Evolutionary conservation across 2,797 vertebrate species (phyloP).

Genomic region (Lycodopsis pacificus): DNA sequence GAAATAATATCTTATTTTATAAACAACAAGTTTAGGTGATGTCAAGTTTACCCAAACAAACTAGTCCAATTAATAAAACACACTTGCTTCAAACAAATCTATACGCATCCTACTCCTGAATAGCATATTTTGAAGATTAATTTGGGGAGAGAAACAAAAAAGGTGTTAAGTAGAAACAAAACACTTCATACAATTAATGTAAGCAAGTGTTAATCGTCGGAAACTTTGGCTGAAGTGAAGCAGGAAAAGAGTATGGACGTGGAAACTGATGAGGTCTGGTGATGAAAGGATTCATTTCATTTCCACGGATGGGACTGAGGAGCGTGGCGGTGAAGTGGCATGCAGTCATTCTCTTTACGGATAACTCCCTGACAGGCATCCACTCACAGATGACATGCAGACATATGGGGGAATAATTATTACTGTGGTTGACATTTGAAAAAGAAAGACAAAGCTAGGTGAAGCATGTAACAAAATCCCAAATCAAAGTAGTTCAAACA

Average conservation of each 20-base stretch:
- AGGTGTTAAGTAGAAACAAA: constrained; percentile 34
- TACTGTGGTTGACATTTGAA: neutral
- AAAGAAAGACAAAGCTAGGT: constrained; percentile 5
- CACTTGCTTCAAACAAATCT: constrained; percentile 79
- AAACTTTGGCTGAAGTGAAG: constrained; percentile 29
- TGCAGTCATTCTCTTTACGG: constrained; percentile 50
- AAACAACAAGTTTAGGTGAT: neutral
- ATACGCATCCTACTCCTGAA: constrained; percentile 29
- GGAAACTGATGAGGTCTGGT: constrained; percentile 10
- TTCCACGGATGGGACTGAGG: constrained; percentile 16
- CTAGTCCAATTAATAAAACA: constrained; percentile 47
- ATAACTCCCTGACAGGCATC: constrained; percentile 37
- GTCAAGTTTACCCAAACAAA: neutral
- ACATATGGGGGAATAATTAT: constrained; percentile 15
- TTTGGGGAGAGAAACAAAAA: constrained; percentile 6
- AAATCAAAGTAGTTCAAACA: neutral
- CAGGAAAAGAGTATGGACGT: constrained; percentile 10
- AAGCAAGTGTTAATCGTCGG: constrained; percentile 41
- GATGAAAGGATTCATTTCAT: constrained; percentile 11
- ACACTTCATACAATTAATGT: constrained; percentile 34
- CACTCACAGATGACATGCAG: constrained; percentile 61
- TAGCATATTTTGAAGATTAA: constrained; percentile 4
- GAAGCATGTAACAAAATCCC: neutral
- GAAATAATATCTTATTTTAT: neutral
- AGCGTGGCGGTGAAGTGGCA: constrained; percentile 27